phyloP scores from a whole-genome alignment of 2,888 invertebrate genomes.

The Stenoptilia bipunctidactyla region DNA sequence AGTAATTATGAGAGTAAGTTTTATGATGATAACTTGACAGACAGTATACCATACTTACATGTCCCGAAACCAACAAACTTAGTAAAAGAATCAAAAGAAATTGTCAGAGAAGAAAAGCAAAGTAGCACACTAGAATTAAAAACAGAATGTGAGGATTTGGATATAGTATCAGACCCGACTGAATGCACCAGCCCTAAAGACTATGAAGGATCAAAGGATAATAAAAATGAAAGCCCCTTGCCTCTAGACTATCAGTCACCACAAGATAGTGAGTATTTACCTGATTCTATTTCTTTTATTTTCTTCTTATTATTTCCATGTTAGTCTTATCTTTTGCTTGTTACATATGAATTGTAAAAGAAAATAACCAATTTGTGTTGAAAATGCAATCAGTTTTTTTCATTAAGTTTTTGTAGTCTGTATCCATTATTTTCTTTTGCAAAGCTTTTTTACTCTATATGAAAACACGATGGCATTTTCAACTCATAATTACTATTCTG shows the following conservation, averaged over 20 bases:
- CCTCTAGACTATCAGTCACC: conserved; percentile 50
- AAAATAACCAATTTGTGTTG: conserved; percentile 50
- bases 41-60: conserved; percentile 40
- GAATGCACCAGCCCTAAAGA: conserved; percentile 47
- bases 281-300: background rate
- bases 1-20: conserved; percentile 45
- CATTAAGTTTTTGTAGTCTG: conserved; percentile 32
- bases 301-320: conserved; percentile 1
- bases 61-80: conserved; percentile 28
- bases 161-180: conserved; percentile 56
- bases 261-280: conserved; percentile 56
- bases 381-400: conserved; percentile 63
- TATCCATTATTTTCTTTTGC: conserved; percentile 48
- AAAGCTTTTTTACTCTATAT: conserved; percentile 36
- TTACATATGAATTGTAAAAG: conserved; percentile 12
- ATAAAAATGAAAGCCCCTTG: conserved; percentile 36
- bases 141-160: conserved; percentile 61
- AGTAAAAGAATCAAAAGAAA: conserved; percentile 34
- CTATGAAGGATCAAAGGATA: conserved; percentile 42
- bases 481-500: conserved; percentile 33
- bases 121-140: conserved; percentile 44
- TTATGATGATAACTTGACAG: conserved; percentile 47
- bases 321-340: conserved; percentile 16
- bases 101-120: conserved; percentile 22
- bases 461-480: conserved; percentile 72